A percentile compares a stretch with the other conserved stretches of the same genome.
Conservation (phyloP, 2,888 invertebrate species). For the Lapara coniferarum region DNA sequence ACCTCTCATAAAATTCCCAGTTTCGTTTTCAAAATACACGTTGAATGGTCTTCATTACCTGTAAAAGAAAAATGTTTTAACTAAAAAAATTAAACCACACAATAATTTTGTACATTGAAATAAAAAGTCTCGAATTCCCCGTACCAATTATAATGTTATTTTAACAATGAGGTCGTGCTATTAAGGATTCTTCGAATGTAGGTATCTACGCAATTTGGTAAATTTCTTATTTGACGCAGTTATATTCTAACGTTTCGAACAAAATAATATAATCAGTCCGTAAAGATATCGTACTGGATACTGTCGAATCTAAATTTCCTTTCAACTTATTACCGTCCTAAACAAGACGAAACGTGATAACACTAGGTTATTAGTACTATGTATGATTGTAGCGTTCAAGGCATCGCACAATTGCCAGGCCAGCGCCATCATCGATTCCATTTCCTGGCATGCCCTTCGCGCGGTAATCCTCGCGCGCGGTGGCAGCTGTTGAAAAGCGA, state of each 20-base stretch:
- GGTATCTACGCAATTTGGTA: too few relatives aligned
- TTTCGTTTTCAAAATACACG: constrained; percentile 65
- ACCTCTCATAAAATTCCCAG: constrained; percentile 75
- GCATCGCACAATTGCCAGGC: background rate
- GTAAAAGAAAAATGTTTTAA: constrained; percentile 44
- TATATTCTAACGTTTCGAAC: too few relatives aligned
- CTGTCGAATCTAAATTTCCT: too few relatives aligned
- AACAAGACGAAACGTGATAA: background rate
- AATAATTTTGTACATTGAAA: background rate
- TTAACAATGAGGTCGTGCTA: too few relatives aligned
- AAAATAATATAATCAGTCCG: too few relatives aligned
- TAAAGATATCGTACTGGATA: too few relatives aligned
- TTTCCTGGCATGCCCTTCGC: constrained; percentile 2
- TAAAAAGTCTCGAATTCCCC: background rate
- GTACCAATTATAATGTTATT: background rate
- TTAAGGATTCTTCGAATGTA: too few relatives aligned
- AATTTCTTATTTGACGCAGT: too few relatives aligned
- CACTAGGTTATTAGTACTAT: background rate
- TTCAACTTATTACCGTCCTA: too few relatives aligned
- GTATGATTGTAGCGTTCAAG: background rate
- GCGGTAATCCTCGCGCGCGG: background rate
- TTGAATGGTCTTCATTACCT: constrained; percentile 71
- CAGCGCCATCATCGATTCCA: background rate
- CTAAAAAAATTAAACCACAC: constrained; percentile 34
- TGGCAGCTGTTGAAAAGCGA: constrained; percentile 10